Evolutionary conservation across 2,113 vertebrate species (phyloP).

Genomic region (Catharus minimus): DNA sequence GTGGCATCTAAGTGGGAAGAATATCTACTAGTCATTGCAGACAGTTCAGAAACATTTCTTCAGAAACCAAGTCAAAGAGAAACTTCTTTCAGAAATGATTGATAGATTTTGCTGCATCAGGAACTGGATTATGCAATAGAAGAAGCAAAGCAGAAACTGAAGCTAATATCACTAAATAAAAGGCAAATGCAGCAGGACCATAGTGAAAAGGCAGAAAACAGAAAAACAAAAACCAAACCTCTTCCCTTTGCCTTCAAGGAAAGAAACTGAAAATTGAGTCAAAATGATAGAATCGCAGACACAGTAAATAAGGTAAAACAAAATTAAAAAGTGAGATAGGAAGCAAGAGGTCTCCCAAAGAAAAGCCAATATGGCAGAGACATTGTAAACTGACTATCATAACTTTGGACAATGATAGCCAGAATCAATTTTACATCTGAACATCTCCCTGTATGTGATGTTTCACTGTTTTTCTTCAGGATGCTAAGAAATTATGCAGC

Average conservation of each 20-base stretch:
- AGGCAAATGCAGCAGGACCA: not conserved
- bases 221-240: not conserved
- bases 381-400: not conserved
- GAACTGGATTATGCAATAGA: not conserved
- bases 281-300: not conserved
- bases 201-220: not conserved
- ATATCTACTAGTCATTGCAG: not conserved
- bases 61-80: constrained; percentile 25
- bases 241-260: not conserved
- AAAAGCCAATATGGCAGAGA: not conserved
- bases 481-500: not conserved
- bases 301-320: not conserved
- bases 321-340: not conserved
- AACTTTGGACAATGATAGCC: not conserved
- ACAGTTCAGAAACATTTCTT: constrained; percentile 9
- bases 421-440: not conserved
- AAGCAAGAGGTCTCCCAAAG: not conserved
- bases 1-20: not conserved
- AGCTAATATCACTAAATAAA: not conserved
- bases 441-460: not conserved
- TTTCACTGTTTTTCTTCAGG: not conserved
- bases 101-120: not conserved
- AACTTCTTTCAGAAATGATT: not conserved
- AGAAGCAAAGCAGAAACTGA: constrained; percentile 10
- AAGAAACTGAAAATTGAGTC: not conserved